These are phyloP conservation scores for Uria lomvia DNA, from an alignment of 2,113 vertebrate species.

Conservation along the genomic window DNA sequence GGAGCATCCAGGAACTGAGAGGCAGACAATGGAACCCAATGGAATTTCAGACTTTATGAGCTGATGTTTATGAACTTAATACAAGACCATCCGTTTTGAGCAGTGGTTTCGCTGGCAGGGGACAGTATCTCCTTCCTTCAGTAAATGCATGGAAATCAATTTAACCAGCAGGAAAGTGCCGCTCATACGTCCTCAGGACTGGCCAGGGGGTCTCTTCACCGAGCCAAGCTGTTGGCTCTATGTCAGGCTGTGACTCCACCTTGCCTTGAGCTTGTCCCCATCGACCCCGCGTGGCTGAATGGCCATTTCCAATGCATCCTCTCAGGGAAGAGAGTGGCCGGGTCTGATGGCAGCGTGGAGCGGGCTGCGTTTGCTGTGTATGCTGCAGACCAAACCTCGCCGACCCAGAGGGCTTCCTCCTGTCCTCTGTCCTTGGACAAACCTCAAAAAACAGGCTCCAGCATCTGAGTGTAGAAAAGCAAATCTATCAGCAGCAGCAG, in stretches of 20 bases:
- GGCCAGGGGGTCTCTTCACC: accelerated
- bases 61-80: not conserved
- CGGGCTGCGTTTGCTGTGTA: not conserved
- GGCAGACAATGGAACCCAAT: not conserved
- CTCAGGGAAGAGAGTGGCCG: not conserved
- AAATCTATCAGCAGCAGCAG: not conserved
- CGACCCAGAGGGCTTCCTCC: not conserved
- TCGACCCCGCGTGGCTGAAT: accelerated
- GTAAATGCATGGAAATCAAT: not conserved
- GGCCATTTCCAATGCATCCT: not conserved
- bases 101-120: not conserved
- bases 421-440: not conserved
- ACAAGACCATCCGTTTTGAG: accelerated
- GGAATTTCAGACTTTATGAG: not conserved
- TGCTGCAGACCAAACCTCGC: not conserved
- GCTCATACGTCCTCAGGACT: not conserved
- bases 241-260: not conserved
- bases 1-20: not conserved
- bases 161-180: not conserved
- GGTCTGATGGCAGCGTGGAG: accelerated
- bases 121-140: not conserved
- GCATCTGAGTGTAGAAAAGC: not conserved
- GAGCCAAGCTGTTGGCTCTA: not conserved
- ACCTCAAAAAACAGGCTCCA: not conserved
- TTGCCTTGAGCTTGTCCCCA: not conserved